Base-by-base conservation (phyloP, 1,140 invertebrate species). In the Nautilus pompilius region DNA sequence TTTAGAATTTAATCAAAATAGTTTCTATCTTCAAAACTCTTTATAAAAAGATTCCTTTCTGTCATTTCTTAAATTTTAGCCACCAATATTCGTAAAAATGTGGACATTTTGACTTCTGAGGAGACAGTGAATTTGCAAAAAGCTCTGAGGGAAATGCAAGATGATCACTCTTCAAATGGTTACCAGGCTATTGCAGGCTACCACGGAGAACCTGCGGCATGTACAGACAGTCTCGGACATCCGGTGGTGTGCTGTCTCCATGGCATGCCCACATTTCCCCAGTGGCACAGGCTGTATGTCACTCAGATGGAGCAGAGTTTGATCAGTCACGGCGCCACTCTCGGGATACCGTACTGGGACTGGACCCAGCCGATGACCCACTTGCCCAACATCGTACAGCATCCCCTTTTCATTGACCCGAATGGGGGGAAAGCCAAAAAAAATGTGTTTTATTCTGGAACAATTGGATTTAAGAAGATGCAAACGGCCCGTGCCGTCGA, bases 291-390 rank as follows among this genome's bases (percentile, higher is more conserved):
- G 24, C 24, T 53, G 24, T 53, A 53, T 28, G 2, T 53, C 3
- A 57, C 58, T 29, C 69, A 70, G 58, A 26, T 70, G 13, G 69
- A 70, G 49, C 65, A 65, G 15, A 57, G 60, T 5, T 20, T 68
- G 22, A 54, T 30, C 15, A 30, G 17, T 15, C 49, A 64, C 20
- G 62, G 62, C 34, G 24, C 48, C 28, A 53, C 24, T 6, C 48
- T 67, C 53, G 66, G 65, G 20, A 53, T 70, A 32, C 69, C 69
- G 2, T 70, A 70, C 63, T 70, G 69, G 69, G 69, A 70, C 62
- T 68, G 66, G 66, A 67, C 66, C 1, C 20, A 53, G 22, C 63
- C 63, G 1, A 22, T 67, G 26, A 32, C 41, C 13, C 34, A 62
- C 17, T 58, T 70, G 20, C 68, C 68, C 2, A 33, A 58, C 26